Percentiles rank a stretch among this genome's conserved stretches.
These are phyloP conservation scores for Phymanthus crucifer DNA, from an alignment of 92 coral and sea anemone species.

Conservation along the genomic window DNA sequence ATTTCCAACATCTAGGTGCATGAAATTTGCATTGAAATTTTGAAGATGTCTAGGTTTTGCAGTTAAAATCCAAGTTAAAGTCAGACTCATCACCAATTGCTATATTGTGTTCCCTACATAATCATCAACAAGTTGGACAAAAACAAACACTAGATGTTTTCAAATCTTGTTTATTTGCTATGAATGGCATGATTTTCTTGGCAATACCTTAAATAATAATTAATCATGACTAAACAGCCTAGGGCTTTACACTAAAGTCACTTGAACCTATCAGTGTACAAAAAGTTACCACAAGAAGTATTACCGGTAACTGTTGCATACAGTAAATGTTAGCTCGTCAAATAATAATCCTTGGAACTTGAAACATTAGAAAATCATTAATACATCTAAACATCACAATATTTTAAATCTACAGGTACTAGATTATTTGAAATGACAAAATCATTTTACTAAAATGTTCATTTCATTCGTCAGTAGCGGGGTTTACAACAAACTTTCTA, in stretches of 20 bases:
- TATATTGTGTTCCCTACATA: too few relatives aligned
- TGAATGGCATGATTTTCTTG: neutral
- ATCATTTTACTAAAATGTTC: too few relatives aligned
- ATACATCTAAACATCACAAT: neutral
- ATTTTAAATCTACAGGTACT: neutral
- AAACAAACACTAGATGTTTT: neutral
- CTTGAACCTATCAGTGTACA: neutral
- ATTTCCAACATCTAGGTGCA: too few relatives aligned
- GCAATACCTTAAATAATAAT: conserved; percentile 11
- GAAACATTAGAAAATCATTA: neutral
- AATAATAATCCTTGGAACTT: neutral
- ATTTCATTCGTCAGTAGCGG: too few relatives aligned
- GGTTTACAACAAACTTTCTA: too few relatives aligned
- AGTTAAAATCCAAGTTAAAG: too few relatives aligned
- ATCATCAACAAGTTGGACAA: neutral
- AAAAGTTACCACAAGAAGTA: neutral
- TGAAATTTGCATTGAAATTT: too few relatives aligned
- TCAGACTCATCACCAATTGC: too few relatives aligned
- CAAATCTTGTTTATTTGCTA: conserved; percentile 14
- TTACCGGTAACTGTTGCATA: neutral
- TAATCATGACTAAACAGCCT: neutral
- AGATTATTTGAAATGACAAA: neutral
- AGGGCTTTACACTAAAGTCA: neutral
- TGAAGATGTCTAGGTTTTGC: too few relatives aligned
- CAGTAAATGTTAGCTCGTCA: neutral